These are phyloP conservation scores for Calliopsis andreniformis DNA, from an alignment of 1,140 invertebrate genomes.

Conservation along the genomic window DNA sequence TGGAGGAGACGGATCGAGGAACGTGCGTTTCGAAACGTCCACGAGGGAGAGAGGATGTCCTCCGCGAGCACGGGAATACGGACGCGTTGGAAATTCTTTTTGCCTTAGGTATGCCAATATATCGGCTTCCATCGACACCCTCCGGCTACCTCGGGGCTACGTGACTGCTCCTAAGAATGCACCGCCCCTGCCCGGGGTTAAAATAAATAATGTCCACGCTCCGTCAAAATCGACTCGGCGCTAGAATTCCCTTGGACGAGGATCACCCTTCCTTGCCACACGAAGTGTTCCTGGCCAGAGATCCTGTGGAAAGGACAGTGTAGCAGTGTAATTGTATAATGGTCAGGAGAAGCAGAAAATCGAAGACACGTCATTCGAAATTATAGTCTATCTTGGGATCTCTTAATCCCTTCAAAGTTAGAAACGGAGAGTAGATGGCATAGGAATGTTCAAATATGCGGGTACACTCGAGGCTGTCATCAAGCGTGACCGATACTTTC, in stretches of 20 bases:
- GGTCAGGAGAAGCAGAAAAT: no score
- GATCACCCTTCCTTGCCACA: neutral
- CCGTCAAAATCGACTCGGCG: conserved; percentile 63
- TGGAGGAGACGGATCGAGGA: conserved; percentile 62
- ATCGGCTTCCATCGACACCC: conserved; percentile 75
- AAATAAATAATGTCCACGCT: conserved; percentile 74
- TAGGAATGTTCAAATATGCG: neutral
- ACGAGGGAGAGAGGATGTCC: conserved; percentile 51
- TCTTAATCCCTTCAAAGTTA: neutral
- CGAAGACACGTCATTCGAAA: no score
- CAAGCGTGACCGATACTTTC: conserved; percentile 3
- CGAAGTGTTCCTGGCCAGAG: no score
- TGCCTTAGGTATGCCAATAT: conserved; percentile 81
- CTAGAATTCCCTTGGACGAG: conserved; percentile 37
- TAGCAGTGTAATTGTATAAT: no score
- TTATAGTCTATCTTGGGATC: neutral
- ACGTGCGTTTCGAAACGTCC: conserved; percentile 54
- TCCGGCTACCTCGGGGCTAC: conserved; percentile 70
- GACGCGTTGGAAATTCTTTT: conserved; percentile 78
- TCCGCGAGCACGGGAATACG: conserved; percentile 42
- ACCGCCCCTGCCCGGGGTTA: conserved; percentile 56
- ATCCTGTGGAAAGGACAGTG: no score
- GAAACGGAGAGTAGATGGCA: no score
- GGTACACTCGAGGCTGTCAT: neutral
- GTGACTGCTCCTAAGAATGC: conserved; percentile 79